Evolutionary conservation across 2,113 vertebrate genomes (phyloP), one percentile per base, ranked within the genome.

Genomic region (Cyphomyrus discorhynchus): DNA sequence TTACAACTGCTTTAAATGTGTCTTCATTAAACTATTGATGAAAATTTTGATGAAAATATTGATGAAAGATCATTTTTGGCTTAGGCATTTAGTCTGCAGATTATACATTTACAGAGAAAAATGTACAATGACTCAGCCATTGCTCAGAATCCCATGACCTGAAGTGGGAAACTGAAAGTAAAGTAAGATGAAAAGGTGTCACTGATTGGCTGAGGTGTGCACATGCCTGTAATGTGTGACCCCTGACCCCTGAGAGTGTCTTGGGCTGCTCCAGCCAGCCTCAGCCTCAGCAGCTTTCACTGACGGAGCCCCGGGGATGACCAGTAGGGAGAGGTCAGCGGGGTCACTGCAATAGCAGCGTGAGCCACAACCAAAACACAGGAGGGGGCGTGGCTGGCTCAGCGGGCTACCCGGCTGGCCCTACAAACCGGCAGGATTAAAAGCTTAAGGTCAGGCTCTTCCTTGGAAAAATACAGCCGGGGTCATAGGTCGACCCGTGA

Each of bases 341-440:
- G 95, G 95, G 95, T 96, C 95, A 93, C 88, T 6, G 92, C 17
- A 95, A 94, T 96, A 95, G 96, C 95, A 96, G 95, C 92, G 53
- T 94, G 96, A 94, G 95, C 95, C 95, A 86, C 91, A 95, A 96
- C 95, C 94, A 95, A 95, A 96, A 96, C 94, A 95, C 90, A 91
- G 90, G 87, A 91, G 93, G 87, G 52, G 91, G 88, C 90, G 89
- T 88, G 88, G 88, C 92, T 24, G 87, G 77, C 90, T 89, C 91
- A 91, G 91, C 89, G 88, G 91, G 86, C 90, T 84, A 90, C 86
- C 91, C 89, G 70, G 89, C 89, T 92, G 70, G 80, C 13, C 87
- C 24, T 74, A 45, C 88, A 70, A 90, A 91, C 90, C 62, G 89
- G 90, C 88, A 90, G 95, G 94, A 95, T 93, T 92, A 93, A 94